Conservation (phyloP, 2,797 vertebrate genomes). For the Acanthornis magna region DNA sequence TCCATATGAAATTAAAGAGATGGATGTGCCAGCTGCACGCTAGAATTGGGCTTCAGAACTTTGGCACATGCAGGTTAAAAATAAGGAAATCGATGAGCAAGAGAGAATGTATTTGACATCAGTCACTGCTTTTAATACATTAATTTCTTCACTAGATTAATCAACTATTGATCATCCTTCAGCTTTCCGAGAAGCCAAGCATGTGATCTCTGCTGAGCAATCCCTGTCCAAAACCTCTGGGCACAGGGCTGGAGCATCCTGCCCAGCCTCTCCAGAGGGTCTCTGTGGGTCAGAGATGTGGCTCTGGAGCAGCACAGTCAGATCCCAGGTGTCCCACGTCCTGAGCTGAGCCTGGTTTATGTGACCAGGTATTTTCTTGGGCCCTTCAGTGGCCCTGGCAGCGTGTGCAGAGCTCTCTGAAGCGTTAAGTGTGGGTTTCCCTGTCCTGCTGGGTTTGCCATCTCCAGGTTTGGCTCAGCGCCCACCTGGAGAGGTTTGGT, state of each 20-base stretch:
- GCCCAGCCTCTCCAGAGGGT: not conserved
- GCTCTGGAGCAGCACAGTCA: fast-evolving
- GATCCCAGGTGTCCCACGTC: fast-evolving
- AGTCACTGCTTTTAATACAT: slow-evolving; percentile 71
- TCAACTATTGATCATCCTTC: slow-evolving; percentile 69
- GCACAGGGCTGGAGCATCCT: not conserved
- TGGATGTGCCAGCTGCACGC: slow-evolving; percentile 44
- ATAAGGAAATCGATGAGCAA: slow-evolving; percentile 62
- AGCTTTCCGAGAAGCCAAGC: slow-evolving; percentile 39
- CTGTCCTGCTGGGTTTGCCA: not conserved
- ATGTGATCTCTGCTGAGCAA: not conserved
- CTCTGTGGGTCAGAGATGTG: fast-evolving
- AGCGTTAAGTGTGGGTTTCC: fast-evolving
- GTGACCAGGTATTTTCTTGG: not conserved
- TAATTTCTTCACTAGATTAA: slow-evolving; percentile 73
- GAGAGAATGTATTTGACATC: slow-evolving; percentile 68
- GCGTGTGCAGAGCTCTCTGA: not conserved
- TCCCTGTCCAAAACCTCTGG: not conserved
- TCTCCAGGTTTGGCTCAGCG: not conserved
- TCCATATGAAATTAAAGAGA: slow-evolving; percentile 69
- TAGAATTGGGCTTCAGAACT: not conserved
- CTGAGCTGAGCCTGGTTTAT: not conserved
- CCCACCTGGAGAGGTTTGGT: not conserved
- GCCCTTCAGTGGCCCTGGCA: not conserved
- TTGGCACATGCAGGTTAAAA: slow-evolving; percentile 51